These are phyloP conservation scores for Cyprinus carpio DNA, from an alignment of 2,113 vertebrate genomes.

Conservation along the genomic window DNA sequence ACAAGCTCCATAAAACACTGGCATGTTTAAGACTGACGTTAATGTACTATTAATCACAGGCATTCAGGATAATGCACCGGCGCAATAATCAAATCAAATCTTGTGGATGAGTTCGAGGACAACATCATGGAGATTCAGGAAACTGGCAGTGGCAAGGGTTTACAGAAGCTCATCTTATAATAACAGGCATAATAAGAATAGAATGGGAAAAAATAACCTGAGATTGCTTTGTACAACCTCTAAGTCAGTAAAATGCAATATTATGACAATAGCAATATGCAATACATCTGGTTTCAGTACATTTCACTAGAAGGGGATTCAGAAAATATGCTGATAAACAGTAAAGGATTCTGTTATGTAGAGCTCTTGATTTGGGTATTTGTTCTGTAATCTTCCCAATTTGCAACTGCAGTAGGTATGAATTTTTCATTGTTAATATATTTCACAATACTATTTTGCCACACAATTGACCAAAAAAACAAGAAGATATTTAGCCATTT, in stretches of 20 bases:
- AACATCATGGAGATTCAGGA: conserved; percentile 16
- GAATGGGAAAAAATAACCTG: conserved; percentile 4
- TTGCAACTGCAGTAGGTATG: not conserved
- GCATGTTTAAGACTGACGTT: not conserved
- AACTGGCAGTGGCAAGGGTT: not conserved
- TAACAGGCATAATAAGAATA: conserved; percentile 16
- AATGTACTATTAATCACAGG: conserved; percentile 19
- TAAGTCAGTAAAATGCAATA: not conserved
- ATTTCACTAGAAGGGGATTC: not conserved
- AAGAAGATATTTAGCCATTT: not conserved
- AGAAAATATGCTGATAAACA: conserved; percentile 7
- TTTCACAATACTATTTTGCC: not conserved
- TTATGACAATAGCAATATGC: conserved; percentile 4
- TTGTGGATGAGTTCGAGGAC: not conserved
- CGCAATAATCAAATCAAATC: not conserved
- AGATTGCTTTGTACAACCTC: not conserved
- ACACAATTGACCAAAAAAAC: not conserved
- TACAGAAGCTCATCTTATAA: not conserved
- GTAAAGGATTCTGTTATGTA: not conserved
- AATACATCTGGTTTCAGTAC: not conserved
- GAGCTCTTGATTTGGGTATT: not conserved
- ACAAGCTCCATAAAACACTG: not conserved
- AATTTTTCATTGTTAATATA: not conserved
- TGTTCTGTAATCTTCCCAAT: not conserved
- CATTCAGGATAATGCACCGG: conserved; percentile 31